phyloP scores from a whole-genome alignment of 2,888 invertebrate species.

The Carpatolechia fugitivella region DNA sequence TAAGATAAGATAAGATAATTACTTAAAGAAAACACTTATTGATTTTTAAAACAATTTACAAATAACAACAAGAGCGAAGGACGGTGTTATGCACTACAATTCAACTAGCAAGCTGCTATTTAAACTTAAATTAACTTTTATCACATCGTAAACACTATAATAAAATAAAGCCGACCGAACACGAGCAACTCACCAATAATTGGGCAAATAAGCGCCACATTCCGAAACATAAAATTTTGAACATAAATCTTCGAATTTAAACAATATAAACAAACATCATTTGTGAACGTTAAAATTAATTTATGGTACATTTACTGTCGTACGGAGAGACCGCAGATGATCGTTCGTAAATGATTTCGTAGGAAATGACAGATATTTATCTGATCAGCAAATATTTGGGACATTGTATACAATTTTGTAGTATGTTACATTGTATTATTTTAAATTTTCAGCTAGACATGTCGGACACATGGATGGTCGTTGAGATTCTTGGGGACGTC shows the following conservation, averaged over 20 bases:
- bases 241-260: slow-evolving; percentile 4
- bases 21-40: too few species aligned
- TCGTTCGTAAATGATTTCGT: neutral
- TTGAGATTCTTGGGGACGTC: too few species aligned
- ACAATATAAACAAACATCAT: slow-evolving; percentile 7
- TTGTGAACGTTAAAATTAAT: slow-evolving; percentile 7
- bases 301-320: neutral
- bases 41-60: too few species aligned
- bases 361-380: slow-evolving; percentile 1
- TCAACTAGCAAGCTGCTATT: too few species aligned
- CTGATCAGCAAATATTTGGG: neutral
- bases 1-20: too few species aligned
- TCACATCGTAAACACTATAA: neutral
- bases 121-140: neutral
- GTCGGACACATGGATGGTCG: too few species aligned
- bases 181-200: neutral
- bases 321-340: neutral
- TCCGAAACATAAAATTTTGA: neutral
- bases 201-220: neutral
- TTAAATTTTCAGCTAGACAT: too few species aligned
- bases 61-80: too few species aligned
- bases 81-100: too few species aligned
- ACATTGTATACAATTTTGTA: too few species aligned
- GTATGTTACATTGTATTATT: too few species aligned
- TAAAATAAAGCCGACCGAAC: neutral